These are phyloP conservation scores for Coptotermes formosanus DNA, from an alignment of 1,140 invertebrate species.

Conservation along the genomic window DNA sequence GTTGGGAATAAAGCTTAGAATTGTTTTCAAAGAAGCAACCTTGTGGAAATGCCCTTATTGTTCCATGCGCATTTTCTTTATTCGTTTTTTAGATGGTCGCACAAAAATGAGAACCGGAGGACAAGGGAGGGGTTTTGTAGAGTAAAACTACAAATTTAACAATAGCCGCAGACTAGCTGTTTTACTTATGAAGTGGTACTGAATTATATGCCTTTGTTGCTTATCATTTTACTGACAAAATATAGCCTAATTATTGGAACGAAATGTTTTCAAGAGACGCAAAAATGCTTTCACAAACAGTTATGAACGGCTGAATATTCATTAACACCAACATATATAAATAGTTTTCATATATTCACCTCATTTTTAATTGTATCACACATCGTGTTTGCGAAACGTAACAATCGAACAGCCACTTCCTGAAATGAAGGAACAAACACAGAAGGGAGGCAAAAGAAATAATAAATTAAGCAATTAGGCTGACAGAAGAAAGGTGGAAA, in stretches of 20 bases:
- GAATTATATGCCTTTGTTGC: not conserved
- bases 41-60: constrained; percentile 9
- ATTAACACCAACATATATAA: too few relatives aligned
- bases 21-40: constrained; percentile 1
- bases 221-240: not conserved
- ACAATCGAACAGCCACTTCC: too few relatives aligned
- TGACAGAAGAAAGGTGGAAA: too few relatives aligned
- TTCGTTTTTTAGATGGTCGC: not conserved
- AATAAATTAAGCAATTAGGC: too few relatives aligned
- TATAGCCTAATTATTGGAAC: not conserved
- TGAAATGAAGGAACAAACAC: too few relatives aligned
- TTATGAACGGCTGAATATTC: not conserved
- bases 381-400: too few relatives aligned
- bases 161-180: not conserved
- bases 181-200: not conserved
- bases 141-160: not conserved
- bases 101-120: not conserved
- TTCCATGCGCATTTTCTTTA: not conserved
- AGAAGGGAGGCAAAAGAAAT: too few relatives aligned
- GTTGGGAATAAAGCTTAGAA: not conserved
- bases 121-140: not conserved
- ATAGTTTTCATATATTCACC: too few relatives aligned
- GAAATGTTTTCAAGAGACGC: not conserved
- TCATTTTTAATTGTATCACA: too few relatives aligned
- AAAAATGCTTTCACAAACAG: not conserved